Evolutionary conservation across 92 coral and sea anemone genomes (phyloP).

Genomic region (Umimayanthus kanabou): DNA sequence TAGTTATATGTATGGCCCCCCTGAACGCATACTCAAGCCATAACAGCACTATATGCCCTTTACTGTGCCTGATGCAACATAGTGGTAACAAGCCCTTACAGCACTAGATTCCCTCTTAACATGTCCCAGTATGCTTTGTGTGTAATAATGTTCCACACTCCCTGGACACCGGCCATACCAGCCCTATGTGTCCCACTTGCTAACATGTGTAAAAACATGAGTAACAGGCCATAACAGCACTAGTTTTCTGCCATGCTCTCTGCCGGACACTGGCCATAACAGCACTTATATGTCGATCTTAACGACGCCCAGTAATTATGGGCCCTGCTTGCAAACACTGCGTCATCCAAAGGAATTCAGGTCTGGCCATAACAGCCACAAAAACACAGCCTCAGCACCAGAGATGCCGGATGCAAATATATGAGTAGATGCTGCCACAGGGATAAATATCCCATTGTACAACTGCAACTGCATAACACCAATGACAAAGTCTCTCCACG

Average conservation of each 20-base stretch:
- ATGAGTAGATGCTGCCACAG: constrained; percentile 57
- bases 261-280: constrained; percentile 2
- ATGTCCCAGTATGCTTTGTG: background rate
- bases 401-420: constrained; percentile 48
- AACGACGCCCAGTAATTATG: background rate
- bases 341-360: constrained; percentile 28
- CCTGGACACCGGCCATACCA: background rate
- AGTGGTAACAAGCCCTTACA: too few species aligned
- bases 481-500: too few species aligned
- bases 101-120: too few species aligned
- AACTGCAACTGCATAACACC: constrained; percentile 43
- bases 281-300: background rate
- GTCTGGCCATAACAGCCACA: constrained; percentile 14
- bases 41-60: constrained; percentile 7
- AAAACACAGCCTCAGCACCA: constrained; percentile 57
- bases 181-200: constrained; percentile 10
- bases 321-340: constrained; percentile 6
- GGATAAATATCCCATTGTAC: constrained; percentile 46
- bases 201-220: background rate
- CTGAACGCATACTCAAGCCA: background rate
- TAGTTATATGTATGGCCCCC: background rate
- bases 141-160: background rate
- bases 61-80: background rate
- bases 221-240: constrained; percentile 15
- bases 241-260: constrained; percentile 3